Evolutionary conservation across 2,797 vertebrate genomes (phyloP).

Genomic region (Melanotaenia maccullochi): DNA sequence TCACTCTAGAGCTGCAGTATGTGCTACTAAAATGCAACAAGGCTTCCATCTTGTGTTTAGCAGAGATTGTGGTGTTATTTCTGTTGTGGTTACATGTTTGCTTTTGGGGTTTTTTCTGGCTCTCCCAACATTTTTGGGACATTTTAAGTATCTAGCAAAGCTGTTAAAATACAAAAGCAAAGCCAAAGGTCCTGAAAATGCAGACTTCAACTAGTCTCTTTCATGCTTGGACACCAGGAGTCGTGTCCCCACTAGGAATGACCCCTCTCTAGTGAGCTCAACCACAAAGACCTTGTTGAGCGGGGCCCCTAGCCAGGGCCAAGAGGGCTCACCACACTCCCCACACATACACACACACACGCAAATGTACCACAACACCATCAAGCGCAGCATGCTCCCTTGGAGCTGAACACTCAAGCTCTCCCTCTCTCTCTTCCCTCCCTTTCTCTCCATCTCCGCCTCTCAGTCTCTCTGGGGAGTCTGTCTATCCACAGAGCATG

Average conservation of each 20-base stretch:
- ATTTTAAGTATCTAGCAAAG: slow-evolving; percentile 11
- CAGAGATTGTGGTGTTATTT: slow-evolving; percentile 39
- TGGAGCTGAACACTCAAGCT: slow-evolving; percentile 70
- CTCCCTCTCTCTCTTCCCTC: slow-evolving; percentile 66
- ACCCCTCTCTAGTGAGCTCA: slow-evolving; percentile 68
- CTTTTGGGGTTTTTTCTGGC: slow-evolving; percentile 11
- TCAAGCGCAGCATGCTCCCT: slow-evolving; percentile 73
- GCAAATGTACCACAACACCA: slow-evolving; percentile 74
- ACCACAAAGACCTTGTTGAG: slow-evolving; percentile 73
- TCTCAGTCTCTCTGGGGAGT: slow-evolving; percentile 91
- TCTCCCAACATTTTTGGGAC: slow-evolving; percentile 21
- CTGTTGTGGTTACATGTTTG: slow-evolving; percentile 40
- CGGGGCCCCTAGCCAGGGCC: slow-evolving; percentile 70
- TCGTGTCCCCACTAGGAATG: slow-evolving; percentile 71
- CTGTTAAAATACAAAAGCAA: slow-evolving; percentile 25
- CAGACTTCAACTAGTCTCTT: slow-evolving; percentile 62
- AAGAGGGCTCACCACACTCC: slow-evolving; percentile 68
- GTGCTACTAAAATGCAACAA: slow-evolving; percentile 65
- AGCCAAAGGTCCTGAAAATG: slow-evolving; percentile 51
- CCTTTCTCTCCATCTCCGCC: slow-evolving; percentile 69
- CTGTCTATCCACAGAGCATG: slow-evolving; percentile 89
- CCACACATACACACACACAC: slow-evolving; percentile 36
- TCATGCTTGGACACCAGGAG: slow-evolving; percentile 48
- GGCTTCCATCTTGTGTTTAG: slow-evolving; percentile 72
- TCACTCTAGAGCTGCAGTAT: slow-evolving; percentile 74